Conservation (phyloP, 1,140 invertebrate species). For the Triops cancriformis region DNA sequence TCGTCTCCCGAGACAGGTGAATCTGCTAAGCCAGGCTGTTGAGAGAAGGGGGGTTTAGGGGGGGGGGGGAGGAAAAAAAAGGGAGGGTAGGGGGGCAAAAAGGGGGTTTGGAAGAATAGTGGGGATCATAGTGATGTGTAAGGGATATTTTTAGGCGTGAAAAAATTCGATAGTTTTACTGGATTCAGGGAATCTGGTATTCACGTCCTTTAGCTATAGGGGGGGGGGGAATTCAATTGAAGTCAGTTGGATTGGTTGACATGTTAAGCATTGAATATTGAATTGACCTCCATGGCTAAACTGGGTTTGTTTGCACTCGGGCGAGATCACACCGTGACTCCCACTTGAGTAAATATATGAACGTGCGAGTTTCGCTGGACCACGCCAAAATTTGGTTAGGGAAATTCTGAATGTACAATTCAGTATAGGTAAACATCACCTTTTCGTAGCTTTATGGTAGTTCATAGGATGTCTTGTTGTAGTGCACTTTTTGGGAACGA, state of each 20-base stretch:
- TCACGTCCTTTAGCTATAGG: neutral
- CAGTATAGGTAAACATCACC: too few species aligned
- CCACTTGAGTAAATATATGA: too few species aligned
- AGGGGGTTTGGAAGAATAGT: too few species aligned
- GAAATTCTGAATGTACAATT: too few species aligned
- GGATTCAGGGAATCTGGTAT: neutral
- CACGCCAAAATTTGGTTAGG: too few species aligned
- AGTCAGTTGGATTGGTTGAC: neutral
- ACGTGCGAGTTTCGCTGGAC: too few species aligned
- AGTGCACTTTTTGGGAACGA: too few species aligned
- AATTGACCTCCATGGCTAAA: neutral
- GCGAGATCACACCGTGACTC: neutral
- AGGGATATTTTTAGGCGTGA: neutral
- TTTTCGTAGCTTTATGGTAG: too few species aligned
- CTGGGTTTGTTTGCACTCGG: neutral
- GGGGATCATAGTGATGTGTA: neutral
- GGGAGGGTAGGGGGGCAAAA: too few species aligned
- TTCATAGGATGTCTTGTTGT: too few species aligned
- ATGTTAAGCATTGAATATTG: neutral
- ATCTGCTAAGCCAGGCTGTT: neutral
- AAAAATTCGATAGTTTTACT: neutral
- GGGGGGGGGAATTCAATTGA: neutral
- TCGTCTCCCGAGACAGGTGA: constrained; percentile 8
- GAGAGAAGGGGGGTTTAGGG: too few species aligned
- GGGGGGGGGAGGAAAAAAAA: neutral